phyloP scores from a whole-genome alignment of 2,797 vertebrate genomes.

The Hephaestus fuliginosus region DNA sequence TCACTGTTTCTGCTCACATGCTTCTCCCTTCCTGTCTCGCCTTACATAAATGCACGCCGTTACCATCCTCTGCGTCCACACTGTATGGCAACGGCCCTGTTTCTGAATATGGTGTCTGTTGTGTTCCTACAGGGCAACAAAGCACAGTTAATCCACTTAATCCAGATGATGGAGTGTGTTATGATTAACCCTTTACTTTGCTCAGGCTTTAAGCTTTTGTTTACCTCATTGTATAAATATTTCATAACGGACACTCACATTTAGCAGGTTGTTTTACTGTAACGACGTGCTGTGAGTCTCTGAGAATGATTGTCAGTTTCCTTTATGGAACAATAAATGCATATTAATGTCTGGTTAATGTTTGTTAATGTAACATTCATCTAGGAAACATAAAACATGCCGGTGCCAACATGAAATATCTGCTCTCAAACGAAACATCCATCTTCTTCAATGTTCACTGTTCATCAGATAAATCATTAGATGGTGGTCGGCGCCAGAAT shows the following conservation, averaged over 20 bases:
- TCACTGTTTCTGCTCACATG: not conserved
- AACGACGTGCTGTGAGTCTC: not conserved
- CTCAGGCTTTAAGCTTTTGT: not conserved
- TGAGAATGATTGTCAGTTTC: not conserved
- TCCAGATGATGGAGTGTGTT: slow-evolving; percentile 53
- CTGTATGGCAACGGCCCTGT: too few relatives aligned
- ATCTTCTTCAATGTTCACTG: not conserved
- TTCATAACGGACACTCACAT: not conserved
- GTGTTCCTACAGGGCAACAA: slow-evolving; percentile 18
- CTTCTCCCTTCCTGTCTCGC: not conserved
- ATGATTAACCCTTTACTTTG: slow-evolving; percentile 35
- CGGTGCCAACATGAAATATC: too few relatives aligned
- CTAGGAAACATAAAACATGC: not conserved
- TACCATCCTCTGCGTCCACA: not conserved
- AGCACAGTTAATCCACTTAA: slow-evolving; percentile 68
- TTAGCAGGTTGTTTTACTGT: not conserved
- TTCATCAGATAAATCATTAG: too few relatives aligned
- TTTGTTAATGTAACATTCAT: not conserved
- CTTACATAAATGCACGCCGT: not conserved
- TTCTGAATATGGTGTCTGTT: too few relatives aligned
- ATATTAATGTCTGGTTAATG: too few relatives aligned
- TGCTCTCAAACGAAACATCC: too few relatives aligned
- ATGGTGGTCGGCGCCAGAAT: not conserved
- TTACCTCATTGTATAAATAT: too few relatives aligned
- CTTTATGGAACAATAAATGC: not conserved